Base-by-base conservation (phyloP, 1,140 invertebrate genomes). In the Drosophila micromelanica region DNA sequence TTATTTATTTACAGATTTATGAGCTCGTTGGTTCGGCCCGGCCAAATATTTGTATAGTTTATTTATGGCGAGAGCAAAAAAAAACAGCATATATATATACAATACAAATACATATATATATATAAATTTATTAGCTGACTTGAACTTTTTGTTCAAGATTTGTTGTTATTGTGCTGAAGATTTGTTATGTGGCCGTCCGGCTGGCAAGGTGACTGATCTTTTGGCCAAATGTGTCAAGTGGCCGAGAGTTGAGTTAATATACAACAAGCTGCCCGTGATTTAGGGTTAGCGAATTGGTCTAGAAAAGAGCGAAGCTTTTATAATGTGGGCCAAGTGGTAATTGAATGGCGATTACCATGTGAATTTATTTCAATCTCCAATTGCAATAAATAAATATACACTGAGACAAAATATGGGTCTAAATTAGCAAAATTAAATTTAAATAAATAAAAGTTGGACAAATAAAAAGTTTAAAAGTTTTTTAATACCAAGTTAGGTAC, bases 1-100 rank as follows among this genome's bases (percentile, higher is more conserved):
- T 86, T 76, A 86, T 87, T 81, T 87, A 82, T 81, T 86, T 86
- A 87, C 82, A 86, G 82, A 86, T 86, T 86, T 86, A 86, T 86
- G 81, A 86, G 81, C 78, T 87, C 71, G 81, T 65, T 71, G 49
- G 43, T 70, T 42, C 43, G 57, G 32, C 38, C 35, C 61, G 80
- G 62, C 68, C 78, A 86, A 86, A 86, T 86, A 86, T 86, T 86
- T 86, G 82, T 87, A 76, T 73, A 86, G 71, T 85, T 85, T 85
- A 85, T 85, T 85, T 85, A 85, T 86, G 80, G 80, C 68, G 45
- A 72, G 68, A 70, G 77, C 78, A 30, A 55, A 52, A 40, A 52
- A 74, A 40, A 56, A 69, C 46, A 40, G 63, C 45, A 40, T 32
- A 7, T 32, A 73, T 37, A 57, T 49, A 74, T 59, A 56, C 20